A percentile compares a stretch with the other conserved stretches of the same genome.
Evolutionary conservation across 1,140 invertebrate species (phyloP).

Genomic region (Ganaspis sp.): DNA sequence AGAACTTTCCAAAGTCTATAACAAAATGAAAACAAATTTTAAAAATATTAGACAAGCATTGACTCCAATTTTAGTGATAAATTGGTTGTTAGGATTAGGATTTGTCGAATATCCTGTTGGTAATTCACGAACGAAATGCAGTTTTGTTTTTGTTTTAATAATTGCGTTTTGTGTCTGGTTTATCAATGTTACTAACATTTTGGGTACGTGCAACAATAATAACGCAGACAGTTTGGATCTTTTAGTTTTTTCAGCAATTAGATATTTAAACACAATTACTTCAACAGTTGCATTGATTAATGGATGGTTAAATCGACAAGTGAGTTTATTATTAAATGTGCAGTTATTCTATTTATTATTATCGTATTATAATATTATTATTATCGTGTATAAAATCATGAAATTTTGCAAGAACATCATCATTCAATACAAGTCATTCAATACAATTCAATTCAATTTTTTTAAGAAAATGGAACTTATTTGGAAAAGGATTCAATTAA

Average conservation of each 20-base stretch:
- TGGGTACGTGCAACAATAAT: background rate
- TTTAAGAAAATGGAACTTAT: background rate
- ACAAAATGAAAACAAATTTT: background rate
- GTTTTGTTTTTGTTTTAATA: background rate
- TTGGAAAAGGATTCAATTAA: background rate
- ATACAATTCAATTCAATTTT: too few relatives aligned
- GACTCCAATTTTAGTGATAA: background rate
- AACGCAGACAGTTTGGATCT: background rate
- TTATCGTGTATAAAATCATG: too few relatives aligned
- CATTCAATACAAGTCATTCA: too few relatives aligned
- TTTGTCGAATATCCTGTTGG: background rate
- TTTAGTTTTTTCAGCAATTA: background rate
- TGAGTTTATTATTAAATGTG: background rate
- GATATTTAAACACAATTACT: background rate
- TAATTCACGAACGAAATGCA: background rate
- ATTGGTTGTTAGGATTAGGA: background rate
- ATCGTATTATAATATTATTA: too few relatives aligned
- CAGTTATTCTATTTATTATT: background rate
- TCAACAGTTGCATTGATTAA: background rate
- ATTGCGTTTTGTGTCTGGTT: background rate
- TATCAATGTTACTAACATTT: background rate
- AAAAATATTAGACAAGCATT: background rate
- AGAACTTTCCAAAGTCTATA: too few relatives aligned
- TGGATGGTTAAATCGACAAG: background rate
- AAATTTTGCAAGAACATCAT: too few relatives aligned